Percentiles rank a stretch among this genome's conserved stretches.
Conservation (phyloP, 2,888 invertebrate species). For the Eupelmus urozonus region DNA sequence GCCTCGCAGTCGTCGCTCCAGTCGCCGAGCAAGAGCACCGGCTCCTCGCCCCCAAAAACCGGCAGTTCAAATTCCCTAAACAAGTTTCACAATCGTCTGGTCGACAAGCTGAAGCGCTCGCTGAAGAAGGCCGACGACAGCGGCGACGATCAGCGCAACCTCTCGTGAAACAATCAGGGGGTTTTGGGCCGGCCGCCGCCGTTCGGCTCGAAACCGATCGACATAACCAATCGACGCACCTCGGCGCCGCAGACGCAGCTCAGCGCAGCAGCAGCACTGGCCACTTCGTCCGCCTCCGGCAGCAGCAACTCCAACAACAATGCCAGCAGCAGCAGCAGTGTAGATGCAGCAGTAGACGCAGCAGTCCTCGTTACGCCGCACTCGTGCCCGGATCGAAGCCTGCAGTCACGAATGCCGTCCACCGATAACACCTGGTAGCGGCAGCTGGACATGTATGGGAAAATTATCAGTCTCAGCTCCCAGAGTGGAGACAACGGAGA, state of each 20-base stretch:
- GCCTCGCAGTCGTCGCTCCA: conserved; percentile 82
- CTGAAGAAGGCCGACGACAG: conserved; percentile 81
- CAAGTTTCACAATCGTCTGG: conserved; percentile 88
- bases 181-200: conserved; percentile 74
- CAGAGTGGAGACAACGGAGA: background rate
- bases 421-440: conserved; percentile 21
- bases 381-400: conserved; percentile 70
- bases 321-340: conserved; percentile 51
- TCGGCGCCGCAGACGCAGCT: conserved; percentile 68
- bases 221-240: conserved; percentile 74
- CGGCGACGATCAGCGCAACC: conserved; percentile 77
- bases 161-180: conserved; percentile 74
- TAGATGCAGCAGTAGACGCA: conserved; percentile 35
- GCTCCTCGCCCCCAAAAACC: conserved; percentile 82
- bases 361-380: too few relatives aligned
- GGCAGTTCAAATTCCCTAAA: conserved; percentile 82
- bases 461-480: too few relatives aligned
- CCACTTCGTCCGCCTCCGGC: conserved; percentile 50
- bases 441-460: background rate
- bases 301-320: conserved; percentile 37
- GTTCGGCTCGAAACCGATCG: conserved; percentile 75
- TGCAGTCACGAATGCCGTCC: conserved; percentile 37
- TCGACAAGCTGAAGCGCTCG: conserved; percentile 88
- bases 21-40: conserved; percentile 84
- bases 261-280: conserved; percentile 44